phyloP scores from a whole-genome alignment of 1,140 invertebrate genomes.

The Drosophila navojoa region DNA sequence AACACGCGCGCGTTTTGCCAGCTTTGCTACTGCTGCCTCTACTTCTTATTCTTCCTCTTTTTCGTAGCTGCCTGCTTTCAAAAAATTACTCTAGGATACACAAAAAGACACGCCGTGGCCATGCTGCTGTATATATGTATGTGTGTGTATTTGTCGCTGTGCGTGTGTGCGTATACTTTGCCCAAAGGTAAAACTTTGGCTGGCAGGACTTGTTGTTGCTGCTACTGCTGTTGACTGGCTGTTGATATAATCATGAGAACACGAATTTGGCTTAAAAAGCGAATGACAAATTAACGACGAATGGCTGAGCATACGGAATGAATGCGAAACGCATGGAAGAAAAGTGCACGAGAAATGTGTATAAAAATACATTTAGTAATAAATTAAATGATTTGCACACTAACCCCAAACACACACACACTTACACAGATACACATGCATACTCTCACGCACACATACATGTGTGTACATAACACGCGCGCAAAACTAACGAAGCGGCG shows the following conservation, averaged over 20 bases:
- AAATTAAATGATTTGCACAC: conserved; percentile 81
- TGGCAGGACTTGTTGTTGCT: conserved; percentile 52
- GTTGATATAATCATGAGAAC: conserved; percentile 63
- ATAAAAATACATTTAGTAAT: conserved; percentile 75
- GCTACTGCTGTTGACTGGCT: conserved; percentile 10
- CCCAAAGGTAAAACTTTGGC: conserved; percentile 70
- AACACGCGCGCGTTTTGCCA: conserved; percentile 44
- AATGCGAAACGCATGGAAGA: conserved; percentile 34
- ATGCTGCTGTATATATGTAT: conserved; percentile 8
- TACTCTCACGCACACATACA: conserved; percentile 2
- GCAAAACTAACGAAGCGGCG: conserved; percentile 77
- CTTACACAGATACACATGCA: conserved; percentile 5
- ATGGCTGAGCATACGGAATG: conserved; percentile 39
- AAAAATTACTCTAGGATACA: conserved; percentile 81
- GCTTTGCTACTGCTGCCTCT: conserved; percentile 24
- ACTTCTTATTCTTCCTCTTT: conserved; percentile 38
- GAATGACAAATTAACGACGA: conserved; percentile 69
- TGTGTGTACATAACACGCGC: conserved; percentile 69
- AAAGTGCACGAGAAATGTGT: conserved; percentile 68
- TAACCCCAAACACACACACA: conserved; percentile 48
- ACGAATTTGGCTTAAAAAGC: conserved; percentile 71
- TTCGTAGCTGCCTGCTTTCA: conserved; percentile 56
- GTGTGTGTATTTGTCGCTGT: conserved; percentile 12
- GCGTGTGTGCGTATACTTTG: conserved; percentile 43
- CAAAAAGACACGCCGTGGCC: conserved; percentile 74